Base-by-base conservation (phyloP, 2,113 vertebrate genomes). In the Vanacampus margaritifer region DNA sequence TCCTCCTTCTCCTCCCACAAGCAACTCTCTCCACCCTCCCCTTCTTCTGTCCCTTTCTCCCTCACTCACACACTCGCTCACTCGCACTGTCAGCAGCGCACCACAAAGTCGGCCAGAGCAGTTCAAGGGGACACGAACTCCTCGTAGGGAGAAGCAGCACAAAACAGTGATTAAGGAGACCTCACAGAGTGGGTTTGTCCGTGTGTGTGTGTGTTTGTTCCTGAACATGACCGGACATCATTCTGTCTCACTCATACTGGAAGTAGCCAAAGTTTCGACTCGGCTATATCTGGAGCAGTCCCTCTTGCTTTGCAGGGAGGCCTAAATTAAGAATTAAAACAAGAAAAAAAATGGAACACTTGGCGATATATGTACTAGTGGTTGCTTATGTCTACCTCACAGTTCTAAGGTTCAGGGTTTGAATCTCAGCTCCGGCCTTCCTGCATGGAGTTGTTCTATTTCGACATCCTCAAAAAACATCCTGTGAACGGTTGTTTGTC, bases 121-220 rank as follows among this genome's bases (percentile, higher is more conserved):
- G 88, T 93, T 91, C 92, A 91, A 75, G 90, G 90, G 93, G 94
- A 92, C 91, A 84, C 91, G 92, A 93, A 92, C 88, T 92, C 87
- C 83, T 82, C 87, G 89, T 79, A 86, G 92, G 94, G 91, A 92
- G 93, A 94, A 91, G 87, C 91, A 87, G 83, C 83, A 65, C 86
- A 82, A 79, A 89, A 89, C 83, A 76, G 81, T 87, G 84, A 93
- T 90, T 91, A 89, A 85, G 87, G 79, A 88, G 73, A 82, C 80
- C 85, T 80, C 71, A 35, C 84, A 81, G 79, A 75, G 12, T 50
- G 75, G 32, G 84, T 39, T 14, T 35, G 69, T 53, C 37, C 28
- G 11, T 61, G 28, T 41, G 39, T 61, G 48, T 48, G 36, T 41
- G 53, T 64, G 59, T 72, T 4, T 64, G 23, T 51, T 83, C 86